phyloP scores from a whole-genome alignment of 2,113 vertebrate genomes.

The Urocynchramus pylzowi region DNA sequence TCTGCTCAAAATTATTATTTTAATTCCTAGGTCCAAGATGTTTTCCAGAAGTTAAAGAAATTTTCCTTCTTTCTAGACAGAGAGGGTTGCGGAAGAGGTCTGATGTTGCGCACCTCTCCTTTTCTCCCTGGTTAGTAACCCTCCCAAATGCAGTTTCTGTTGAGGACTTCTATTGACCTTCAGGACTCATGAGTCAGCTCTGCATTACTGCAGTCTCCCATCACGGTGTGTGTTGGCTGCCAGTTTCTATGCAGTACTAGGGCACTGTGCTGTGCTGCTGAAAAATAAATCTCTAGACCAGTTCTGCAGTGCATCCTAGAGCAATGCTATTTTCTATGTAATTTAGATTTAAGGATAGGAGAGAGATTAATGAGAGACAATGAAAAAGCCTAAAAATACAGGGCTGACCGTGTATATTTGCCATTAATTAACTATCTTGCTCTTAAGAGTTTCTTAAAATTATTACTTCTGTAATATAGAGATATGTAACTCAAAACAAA shows the following conservation, averaged over 20 bases:
- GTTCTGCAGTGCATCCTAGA: neutral
- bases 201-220: conserved; percentile 22
- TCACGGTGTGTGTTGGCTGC: neutral
- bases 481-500: neutral
- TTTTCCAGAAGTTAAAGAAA: neutral
- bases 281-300: neutral
- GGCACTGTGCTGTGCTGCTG: neutral
- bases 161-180: neutral
- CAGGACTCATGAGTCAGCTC: conserved; percentile 37
- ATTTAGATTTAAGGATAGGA: neutral
- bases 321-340: neutral
- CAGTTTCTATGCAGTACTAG: neutral
- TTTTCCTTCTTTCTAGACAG: neutral
- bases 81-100: neutral
- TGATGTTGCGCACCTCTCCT: neutral
- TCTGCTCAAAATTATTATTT: neutral
- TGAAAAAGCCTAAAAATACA: neutral
- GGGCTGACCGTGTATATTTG: fast-evolving
- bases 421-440: neutral
- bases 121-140: neutral
- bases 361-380: neutral
- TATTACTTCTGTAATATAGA: neutral
- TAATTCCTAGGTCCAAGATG: neutral
- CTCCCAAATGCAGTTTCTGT: neutral
- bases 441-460: neutral